Evolutionary conservation across 2,113 vertebrate species (phyloP).

Genomic region (Xenus cinereus): DNA sequence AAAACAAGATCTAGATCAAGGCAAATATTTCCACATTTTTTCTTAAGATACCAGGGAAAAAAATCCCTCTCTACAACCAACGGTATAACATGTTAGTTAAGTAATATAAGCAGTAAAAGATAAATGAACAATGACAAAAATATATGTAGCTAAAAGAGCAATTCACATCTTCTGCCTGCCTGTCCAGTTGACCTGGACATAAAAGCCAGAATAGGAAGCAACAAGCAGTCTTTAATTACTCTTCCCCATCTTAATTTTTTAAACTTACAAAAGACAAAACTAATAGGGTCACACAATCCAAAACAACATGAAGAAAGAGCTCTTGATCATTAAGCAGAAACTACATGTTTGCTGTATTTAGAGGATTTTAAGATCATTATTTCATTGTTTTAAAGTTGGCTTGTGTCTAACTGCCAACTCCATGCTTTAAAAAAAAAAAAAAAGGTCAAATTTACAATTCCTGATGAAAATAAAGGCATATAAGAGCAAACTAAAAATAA

Average conservation of each 20-base stretch:
- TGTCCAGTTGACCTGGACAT: not conserved
- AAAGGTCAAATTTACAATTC: not conserved
- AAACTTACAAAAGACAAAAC: not conserved
- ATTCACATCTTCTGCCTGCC: not conserved
- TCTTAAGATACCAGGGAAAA: not conserved
- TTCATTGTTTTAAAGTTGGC: not conserved
- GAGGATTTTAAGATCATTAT: not conserved
- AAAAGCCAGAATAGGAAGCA: not conserved
- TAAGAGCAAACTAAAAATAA: constrained; percentile 64
- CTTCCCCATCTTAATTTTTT: not conserved
- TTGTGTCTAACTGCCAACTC: not conserved
- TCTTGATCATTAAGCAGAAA: not conserved
- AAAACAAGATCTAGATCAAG: not conserved
- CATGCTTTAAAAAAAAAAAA: not conserved
- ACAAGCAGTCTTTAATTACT: not conserved
- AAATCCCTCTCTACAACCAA: not conserved
- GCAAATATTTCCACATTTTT: not conserved
- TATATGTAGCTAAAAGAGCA: not conserved
- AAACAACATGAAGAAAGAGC: not conserved
- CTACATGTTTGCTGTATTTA: not conserved
- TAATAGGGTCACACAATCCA: not conserved
- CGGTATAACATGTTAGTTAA: not conserved
- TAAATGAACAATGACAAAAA: not conserved
- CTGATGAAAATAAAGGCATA: constrained; percentile 28
- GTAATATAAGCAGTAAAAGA: not conserved